Evolutionary conservation across 2,797 vertebrate species (phyloP).

Genomic region (Trematomus bernacchii): DNA sequence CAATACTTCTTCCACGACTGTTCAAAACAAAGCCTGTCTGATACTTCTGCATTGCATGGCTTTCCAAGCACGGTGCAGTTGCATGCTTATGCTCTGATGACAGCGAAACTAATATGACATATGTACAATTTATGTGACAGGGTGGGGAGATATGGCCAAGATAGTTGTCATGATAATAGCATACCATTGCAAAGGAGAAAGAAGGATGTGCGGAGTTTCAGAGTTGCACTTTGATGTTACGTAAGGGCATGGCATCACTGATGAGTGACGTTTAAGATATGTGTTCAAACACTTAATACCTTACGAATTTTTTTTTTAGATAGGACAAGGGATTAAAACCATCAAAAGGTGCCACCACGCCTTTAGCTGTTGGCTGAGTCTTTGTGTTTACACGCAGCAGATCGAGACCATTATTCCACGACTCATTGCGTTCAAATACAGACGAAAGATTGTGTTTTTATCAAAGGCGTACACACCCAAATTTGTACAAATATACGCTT

Average conservation of each 20-base stretch:
- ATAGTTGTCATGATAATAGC: constrained; percentile 17
- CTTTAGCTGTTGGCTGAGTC: constrained; percentile 10
- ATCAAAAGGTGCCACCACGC: background rate
- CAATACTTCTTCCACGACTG: too few species aligned
- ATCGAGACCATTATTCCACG: background rate
- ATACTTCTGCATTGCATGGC: background rate
- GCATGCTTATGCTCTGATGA: constrained; percentile 12
- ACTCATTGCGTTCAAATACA: constrained; percentile 5
- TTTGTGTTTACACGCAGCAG: background rate
- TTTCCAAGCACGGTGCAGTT: background rate
- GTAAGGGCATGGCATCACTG: constrained; percentile 2
- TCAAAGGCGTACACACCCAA: constrained; percentile 28
- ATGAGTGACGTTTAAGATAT: constrained; percentile 17
- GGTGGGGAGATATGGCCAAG: background rate
- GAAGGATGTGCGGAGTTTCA: background rate
- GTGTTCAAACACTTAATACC: background rate
- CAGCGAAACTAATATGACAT: constrained; percentile 16
- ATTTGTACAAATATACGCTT: constrained; percentile 10
- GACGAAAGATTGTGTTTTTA: constrained; percentile 1
- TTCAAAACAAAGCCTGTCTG: background rate
- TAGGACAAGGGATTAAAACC: background rate
- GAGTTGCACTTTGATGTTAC: background rate
- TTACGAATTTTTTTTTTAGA: background rate
- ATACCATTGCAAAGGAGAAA: background rate
- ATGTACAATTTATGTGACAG: constrained; percentile 22